Evolutionary conservation across 2,797 vertebrate genomes (phyloP).

Genomic region (Malacoraja senta): DNA sequence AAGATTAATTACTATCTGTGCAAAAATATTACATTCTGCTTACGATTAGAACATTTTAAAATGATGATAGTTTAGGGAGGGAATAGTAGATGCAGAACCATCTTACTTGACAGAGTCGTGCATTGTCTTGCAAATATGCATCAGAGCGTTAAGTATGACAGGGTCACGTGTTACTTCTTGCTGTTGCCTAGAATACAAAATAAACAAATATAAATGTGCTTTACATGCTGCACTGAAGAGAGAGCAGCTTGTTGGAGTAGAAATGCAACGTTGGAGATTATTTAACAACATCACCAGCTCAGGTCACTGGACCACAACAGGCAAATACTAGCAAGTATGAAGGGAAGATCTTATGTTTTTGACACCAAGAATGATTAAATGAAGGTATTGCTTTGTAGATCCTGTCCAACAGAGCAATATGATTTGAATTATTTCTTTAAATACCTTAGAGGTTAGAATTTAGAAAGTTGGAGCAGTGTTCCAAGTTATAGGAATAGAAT

Average conservation of each 20-base stretch:
- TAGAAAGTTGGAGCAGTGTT: no score
- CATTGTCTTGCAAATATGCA: slow-evolving; percentile 95
- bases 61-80: not conserved
- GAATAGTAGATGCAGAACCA: not conserved
- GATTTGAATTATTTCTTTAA: no score
- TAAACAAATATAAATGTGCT: slow-evolving; percentile 37
- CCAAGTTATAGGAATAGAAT: no score
- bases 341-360: no score
- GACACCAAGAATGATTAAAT: no score
- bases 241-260: no score
- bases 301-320: no score
- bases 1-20: not conserved
- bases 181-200: slow-evolving; percentile 68
- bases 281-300: not conserved
- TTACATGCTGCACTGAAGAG: not conserved
- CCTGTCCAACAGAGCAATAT: no score
- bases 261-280: not conserved
- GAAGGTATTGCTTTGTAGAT: no score
- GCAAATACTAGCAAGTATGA: no score
- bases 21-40: not conserved
- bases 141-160: slow-evolving; percentile 87
- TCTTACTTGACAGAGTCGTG: slow-evolving; percentile 96
- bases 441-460: no score
- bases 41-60: not conserved
- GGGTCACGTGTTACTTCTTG: slow-evolving; percentile 86